phyloP scores from a whole-genome alignment of 2,888 invertebrate species.

The Bruchidius siliquastri region DNA sequence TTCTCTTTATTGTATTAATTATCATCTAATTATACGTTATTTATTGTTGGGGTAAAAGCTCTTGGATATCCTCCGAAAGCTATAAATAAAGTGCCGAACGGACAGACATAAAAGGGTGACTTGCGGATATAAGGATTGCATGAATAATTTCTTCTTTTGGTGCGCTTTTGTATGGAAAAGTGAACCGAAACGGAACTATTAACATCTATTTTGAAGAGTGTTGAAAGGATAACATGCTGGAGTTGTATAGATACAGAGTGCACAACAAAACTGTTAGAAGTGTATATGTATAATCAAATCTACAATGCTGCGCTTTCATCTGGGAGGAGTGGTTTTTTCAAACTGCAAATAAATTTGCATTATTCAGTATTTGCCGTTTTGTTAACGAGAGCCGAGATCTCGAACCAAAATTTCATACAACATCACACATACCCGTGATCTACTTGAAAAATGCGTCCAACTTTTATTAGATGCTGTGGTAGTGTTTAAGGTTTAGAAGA shows the following conservation, averaged over 20 bases:
- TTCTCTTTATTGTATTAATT: slow-evolving; percentile 35
- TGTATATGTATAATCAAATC: no score
- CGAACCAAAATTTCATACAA: no score
- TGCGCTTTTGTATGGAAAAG: background rate
- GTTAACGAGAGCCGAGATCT: no score
- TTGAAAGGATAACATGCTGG: background rate
- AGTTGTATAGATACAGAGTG: background rate
- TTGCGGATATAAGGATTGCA: background rate
- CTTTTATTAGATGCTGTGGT: no score
- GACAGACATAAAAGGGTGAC: background rate
- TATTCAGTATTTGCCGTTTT: no score
- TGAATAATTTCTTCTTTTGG: background rate
- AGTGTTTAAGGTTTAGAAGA: no score
- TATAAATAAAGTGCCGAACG: background rate
- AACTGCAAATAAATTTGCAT: no score
- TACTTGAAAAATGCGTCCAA: no score
- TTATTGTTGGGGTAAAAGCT: slow-evolving; percentile 32
- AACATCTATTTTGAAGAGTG: background rate
- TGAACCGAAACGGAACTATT: background rate
- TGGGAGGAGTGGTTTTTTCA: no score
- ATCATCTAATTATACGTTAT: slow-evolving; percentile 41
- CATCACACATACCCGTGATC: no score
- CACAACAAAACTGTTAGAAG: no score
- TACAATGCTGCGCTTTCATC: no score
- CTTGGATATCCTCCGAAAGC: background rate